Conservation (phyloP, 2,888 invertebrate genomes). For the Drosophila rellima region DNA sequence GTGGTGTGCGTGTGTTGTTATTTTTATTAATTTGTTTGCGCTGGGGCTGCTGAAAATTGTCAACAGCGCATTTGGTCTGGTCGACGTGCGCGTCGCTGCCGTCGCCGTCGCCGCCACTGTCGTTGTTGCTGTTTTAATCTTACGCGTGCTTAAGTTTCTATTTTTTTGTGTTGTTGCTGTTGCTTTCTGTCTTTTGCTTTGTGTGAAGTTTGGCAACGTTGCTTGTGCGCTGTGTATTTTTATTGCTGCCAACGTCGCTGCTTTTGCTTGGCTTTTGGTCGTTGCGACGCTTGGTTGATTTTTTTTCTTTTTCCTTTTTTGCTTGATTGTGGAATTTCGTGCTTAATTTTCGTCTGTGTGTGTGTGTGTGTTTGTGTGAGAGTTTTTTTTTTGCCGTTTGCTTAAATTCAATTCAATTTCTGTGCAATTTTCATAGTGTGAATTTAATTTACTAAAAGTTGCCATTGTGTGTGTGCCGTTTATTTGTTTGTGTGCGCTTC, state of each 20-base stretch:
- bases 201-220: conserved; percentile 70
- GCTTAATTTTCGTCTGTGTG: conserved; percentile 66
- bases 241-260: conserved; percentile 65
- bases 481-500: conserved; percentile 19
- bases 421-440: conserved; percentile 71
- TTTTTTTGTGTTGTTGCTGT: conserved; percentile 48
- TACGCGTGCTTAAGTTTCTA: conserved; percentile 70
- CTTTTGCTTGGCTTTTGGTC: conserved; percentile 54
- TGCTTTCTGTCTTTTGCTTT: conserved; percentile 53
- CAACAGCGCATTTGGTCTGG: conserved; percentile 61
- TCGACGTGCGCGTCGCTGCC: conserved; percentile 42
- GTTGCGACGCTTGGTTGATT: conserved; percentile 59
- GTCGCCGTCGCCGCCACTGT: conserved; percentile 33
- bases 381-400: conserved; percentile 40
- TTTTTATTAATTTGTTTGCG: conserved; percentile 81
- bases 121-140: conserved; percentile 69
- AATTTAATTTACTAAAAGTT: conserved; percentile 70
- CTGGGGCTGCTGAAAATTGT: conserved; percentile 69
- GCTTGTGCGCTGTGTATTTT: conserved; percentile 47
- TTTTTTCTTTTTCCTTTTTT: conserved; percentile 52
- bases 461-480: conserved; percentile 22
- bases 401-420: conserved; percentile 77
- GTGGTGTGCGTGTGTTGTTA: conserved; percentile 73
- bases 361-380: conserved; percentile 21
- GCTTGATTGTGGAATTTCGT: conserved; percentile 75